These are phyloP conservation scores for Lutjanus argentimaculatus DNA, from an alignment of 2,797 vertebrate species.

Conservation along the genomic window DNA sequence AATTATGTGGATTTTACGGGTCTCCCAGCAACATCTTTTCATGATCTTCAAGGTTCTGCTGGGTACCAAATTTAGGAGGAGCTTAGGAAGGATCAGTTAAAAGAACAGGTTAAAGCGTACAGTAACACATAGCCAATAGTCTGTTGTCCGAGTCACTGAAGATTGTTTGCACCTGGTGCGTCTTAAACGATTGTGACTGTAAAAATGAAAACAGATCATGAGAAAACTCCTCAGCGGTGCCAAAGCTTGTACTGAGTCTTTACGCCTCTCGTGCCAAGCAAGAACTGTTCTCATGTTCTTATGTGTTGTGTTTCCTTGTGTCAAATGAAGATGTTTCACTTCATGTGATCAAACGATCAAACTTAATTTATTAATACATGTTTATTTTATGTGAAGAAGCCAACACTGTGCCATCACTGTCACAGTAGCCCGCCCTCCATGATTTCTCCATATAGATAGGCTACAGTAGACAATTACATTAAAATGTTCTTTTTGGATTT, in stretches of 20 bases:
- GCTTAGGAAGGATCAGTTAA: not conserved
- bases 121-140: not conserved
- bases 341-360: slow-evolving; percentile 53
- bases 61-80: too few relatives aligned
- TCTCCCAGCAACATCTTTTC: too few relatives aligned
- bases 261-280: slow-evolving; percentile 70
- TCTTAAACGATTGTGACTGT: slow-evolving; percentile 36
- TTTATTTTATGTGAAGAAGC: slow-evolving; percentile 65
- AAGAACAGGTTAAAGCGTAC: slow-evolving; percentile 5
- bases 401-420: slow-evolving; percentile 66
- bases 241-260: slow-evolving; percentile 70
- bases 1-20: too few relatives aligned
- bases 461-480: slow-evolving; percentile 29
- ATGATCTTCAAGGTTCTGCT: too few relatives aligned
- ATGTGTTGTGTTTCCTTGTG: slow-evolving; percentile 53
- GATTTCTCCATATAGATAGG: slow-evolving; percentile 33
- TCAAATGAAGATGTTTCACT: slow-evolving; percentile 60
- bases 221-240: slow-evolving; percentile 63
- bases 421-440: slow-evolving; percentile 24
- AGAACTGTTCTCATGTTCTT: slow-evolving; percentile 50
- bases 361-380: slow-evolving; percentile 81
- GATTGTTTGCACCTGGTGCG: slow-evolving; percentile 38
- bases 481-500: slow-evolving; percentile 40
- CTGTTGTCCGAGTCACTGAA: slow-evolving; percentile 30
- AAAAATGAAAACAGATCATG: slow-evolving; percentile 24